Conservation (phyloP, 2,113 vertebrate species). For the Esox niger region DNA sequence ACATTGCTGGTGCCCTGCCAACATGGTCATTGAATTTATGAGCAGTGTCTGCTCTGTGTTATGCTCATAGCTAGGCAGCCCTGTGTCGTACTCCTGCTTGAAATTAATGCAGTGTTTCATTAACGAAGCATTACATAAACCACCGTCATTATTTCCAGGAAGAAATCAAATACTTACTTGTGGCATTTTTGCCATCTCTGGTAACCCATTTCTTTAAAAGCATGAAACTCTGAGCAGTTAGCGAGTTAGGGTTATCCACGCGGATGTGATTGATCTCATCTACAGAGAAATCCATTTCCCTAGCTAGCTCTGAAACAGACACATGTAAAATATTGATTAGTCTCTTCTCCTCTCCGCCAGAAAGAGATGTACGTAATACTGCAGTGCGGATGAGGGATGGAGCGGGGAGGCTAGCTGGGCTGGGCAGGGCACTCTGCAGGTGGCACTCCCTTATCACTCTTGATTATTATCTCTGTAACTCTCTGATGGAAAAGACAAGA, state of each 20-base stretch:
- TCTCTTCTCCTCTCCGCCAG: constrained; percentile 14
- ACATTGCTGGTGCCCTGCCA: too few relatives aligned
- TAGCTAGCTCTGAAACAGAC: constrained; percentile 88
- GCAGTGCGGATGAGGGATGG: constrained; percentile 18
- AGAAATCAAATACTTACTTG: constrained; percentile 82
- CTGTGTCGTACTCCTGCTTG: too few relatives aligned
- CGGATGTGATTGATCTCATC: constrained; percentile 98
- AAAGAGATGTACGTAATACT: constrained; percentile 21
- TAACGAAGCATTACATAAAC: too few relatives aligned
- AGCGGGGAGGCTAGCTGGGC: too few relatives aligned
- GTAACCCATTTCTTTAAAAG: constrained; percentile 98
- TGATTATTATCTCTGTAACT: not conserved
- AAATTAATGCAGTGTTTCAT: too few relatives aligned
- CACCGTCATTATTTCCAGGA: too few relatives aligned
- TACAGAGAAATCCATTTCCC: constrained; percentile 97
- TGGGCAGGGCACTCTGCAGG: constrained; percentile 31
- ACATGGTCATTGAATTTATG: too few relatives aligned
- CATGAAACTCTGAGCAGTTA: constrained; percentile 98
- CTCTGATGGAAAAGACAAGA: constrained; percentile 3
- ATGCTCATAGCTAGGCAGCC: too few relatives aligned
- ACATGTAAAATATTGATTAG: constrained; percentile 66
- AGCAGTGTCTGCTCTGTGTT: not conserved
- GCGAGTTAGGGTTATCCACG: constrained; percentile 96
- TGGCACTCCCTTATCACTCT: constrained; percentile 20
- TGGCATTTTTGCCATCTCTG: constrained; percentile 97